These are phyloP conservation scores for Hippocampus zosterae DNA, from an alignment of 2,113 vertebrate genomes.

Conservation along the genomic window DNA sequence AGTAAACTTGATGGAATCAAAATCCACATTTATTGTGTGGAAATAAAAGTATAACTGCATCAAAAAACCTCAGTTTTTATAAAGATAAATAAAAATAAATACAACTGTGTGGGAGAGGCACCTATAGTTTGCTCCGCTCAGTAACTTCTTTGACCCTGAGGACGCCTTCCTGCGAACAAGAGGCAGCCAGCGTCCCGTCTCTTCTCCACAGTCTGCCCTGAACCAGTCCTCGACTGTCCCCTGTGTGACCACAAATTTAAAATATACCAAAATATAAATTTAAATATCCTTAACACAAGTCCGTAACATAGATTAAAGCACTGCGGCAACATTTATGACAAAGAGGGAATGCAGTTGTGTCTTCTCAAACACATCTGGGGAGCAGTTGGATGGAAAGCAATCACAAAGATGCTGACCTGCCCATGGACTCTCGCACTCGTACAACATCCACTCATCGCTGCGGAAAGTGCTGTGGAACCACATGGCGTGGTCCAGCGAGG, in stretches of 20 bases:
- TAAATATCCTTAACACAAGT: neutral
- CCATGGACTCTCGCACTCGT: constrained; percentile 93
- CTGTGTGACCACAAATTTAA: constrained; percentile 57
- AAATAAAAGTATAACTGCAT: neutral
- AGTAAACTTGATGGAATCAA: too few relatives aligned
- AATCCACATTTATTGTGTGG: neutral
- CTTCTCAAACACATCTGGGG: too few relatives aligned
- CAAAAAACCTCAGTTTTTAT: neutral
- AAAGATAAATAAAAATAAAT: too few relatives aligned
- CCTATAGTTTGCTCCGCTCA: constrained; percentile 78
- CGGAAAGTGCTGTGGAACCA: constrained; percentile 93
- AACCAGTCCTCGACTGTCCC: constrained; percentile 82
- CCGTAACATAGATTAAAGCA: neutral
- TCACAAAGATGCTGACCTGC: constrained; percentile 73
- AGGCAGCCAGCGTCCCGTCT: constrained; percentile 86
- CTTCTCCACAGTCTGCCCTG: constrained; percentile 87
- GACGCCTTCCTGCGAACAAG: constrained; percentile 88
- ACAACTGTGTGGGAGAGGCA: neutral
- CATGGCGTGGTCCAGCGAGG: constrained; percentile 92
- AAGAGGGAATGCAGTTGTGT: neutral
- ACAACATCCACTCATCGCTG: constrained; percentile 93
- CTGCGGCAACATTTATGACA: neutral
- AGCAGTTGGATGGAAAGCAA: too few relatives aligned
- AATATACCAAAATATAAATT: too few relatives aligned
- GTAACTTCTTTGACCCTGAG: constrained; percentile 68